These are phyloP conservation scores for Mus minutoides DNA, from an alignment of 2,797 vertebrate genomes.

Conservation along the genomic window DNA sequence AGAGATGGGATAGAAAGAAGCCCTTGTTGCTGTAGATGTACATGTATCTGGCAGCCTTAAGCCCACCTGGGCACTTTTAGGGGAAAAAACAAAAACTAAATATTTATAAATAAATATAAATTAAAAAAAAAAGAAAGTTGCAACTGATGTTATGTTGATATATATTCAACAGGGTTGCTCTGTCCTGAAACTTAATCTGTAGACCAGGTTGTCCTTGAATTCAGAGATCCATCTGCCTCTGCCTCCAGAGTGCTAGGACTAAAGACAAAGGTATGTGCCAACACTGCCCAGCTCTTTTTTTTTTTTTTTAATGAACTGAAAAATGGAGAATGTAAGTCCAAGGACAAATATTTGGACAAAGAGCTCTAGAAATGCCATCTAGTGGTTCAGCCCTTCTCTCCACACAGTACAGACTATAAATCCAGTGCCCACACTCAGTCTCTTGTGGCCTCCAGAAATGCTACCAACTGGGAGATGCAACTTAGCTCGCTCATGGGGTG, in stretches of 20 bases:
- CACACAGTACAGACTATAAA: constrained; percentile 17
- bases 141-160: not conserved
- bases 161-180: not conserved
- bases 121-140: not conserved
- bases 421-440: not conserved
- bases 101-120: not conserved
- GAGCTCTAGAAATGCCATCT: not conserved
- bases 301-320: not conserved
- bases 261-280: not conserved
- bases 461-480: not conserved
- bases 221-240: not conserved
- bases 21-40: constrained; percentile 75
- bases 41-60: constrained; percentile 83
- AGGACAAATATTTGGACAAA: not conserved
- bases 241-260: not conserved
- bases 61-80: constrained; percentile 77
- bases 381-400: not conserved
- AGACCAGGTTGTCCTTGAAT: not conserved
- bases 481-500: not conserved
- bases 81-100: not conserved
- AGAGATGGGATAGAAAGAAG: constrained; percentile 75
- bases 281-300: not conserved
- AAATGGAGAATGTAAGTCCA: constrained; percentile 7
- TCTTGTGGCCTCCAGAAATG: constrained; percentile 15
- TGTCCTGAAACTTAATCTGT: not conserved